Percentiles rank a stretch among this genome's conserved stretches.
phyloP scores from a whole-genome alignment of 2,113 vertebrate species.

The Toxotes jaculatrix region DNA sequence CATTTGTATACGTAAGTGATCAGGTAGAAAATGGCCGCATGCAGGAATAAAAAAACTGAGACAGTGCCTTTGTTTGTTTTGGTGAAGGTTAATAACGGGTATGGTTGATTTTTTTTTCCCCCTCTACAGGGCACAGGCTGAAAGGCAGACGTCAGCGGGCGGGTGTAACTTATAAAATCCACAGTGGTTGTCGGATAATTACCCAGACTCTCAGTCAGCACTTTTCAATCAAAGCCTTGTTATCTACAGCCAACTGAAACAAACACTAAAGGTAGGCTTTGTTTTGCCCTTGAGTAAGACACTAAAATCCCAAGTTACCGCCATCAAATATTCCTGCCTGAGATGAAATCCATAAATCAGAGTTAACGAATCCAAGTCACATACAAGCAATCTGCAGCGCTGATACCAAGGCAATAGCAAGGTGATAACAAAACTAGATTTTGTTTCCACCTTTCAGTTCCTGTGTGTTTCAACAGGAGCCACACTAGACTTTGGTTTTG shows the following conservation, averaged over 20 bases:
- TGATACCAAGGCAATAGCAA: neutral
- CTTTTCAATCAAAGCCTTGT: slow-evolving; percentile 80
- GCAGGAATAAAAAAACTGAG: slow-evolving; percentile 6
- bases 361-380: slow-evolving; percentile 38
- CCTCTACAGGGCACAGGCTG: slow-evolving; percentile 29
- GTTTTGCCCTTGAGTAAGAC: slow-evolving; percentile 57
- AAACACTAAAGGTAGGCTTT: slow-evolving; percentile 64
- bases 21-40: neutral
- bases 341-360: slow-evolving; percentile 61
- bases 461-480: slow-evolving; percentile 8
- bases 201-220: slow-evolving; percentile 82
- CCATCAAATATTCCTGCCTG: slow-evolving; percentile 60
- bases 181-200: slow-evolving; percentile 78
- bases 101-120: slow-evolving; percentile 13
- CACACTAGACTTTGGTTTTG: slow-evolving; percentile 1
- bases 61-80: slow-evolving; percentile 29
- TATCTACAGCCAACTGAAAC: slow-evolving; percentile 75
- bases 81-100: slow-evolving; percentile 35
- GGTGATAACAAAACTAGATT: slow-evolving; percentile 24
- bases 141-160: slow-evolving; percentile 72
- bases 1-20: slow-evolving; percentile 31
- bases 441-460: slow-evolving; percentile 4
- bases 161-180: slow-evolving; percentile 77
- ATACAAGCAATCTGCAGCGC: slow-evolving; percentile 18
- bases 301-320: slow-evolving; percentile 42